Base-by-base conservation (phyloP, 2,888 invertebrate genomes). In the Balanococcus diminutus region DNA sequence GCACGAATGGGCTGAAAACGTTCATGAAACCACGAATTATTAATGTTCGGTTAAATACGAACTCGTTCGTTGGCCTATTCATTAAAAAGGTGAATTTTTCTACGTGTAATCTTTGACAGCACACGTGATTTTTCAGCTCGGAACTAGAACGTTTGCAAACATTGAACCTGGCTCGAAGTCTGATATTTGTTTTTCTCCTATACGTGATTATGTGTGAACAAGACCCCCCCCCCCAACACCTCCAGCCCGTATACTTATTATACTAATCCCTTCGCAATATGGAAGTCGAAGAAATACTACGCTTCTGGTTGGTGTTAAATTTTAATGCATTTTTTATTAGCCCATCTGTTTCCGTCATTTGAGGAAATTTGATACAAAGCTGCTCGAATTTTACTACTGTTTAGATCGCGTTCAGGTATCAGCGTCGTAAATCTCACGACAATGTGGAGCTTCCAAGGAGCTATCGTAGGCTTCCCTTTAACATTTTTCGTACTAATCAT, bases 301-400 rank as follows among this genome's bases (percentile, higher is more conserved):
- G 72, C 72, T 72, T 72, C 72, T 72, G 72, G 72, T 31, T 72
- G 31, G 31, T 72, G 72, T 72, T 72, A 25, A 32, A n/a, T 72
- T 72, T 72, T 72, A 72, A 72, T 72, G 72, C 6, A 32, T 72
- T 72, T 72, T 72, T 72, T 72, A 72, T 72, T 72, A 32, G 31
- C 61, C 22, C 32, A 72, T 72, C 72, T 72, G 72, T 72, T 72
- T 72, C 72, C 72, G 72, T 72, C 31, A 72, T 72, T 72, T 28
- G 72, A n/a, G 14, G 72, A 72, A 72, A 72, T 72, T 72, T 72
- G 31, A 72, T 72, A 31, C 25, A 72, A 72, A 72, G 72, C 31
- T 72, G 72, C 46, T 72, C 32, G 72, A 72, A 25, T 72, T 72
- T 72, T 72, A 72, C 72, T 72, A 72, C 72, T 72, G 72, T 72